Conservation (phyloP, 2,797 vertebrate species). For the Alosa sapidissima region DNA sequence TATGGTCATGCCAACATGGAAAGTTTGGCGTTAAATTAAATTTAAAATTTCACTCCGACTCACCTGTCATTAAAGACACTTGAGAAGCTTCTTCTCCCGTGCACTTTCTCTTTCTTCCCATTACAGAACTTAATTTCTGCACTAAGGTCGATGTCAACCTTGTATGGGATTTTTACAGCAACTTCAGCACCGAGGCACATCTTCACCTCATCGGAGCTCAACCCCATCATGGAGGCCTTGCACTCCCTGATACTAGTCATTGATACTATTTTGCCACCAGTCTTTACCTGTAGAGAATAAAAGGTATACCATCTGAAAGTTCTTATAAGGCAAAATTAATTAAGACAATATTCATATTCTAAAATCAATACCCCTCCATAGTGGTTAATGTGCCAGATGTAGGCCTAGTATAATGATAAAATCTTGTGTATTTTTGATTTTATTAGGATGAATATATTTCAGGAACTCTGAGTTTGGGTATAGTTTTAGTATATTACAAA, state of each 20-base stretch:
- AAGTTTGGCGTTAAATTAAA: not conserved
- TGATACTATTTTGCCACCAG: constrained; percentile 59
- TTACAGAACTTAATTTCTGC: constrained; percentile 45
- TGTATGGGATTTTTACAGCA: constrained; percentile 38
- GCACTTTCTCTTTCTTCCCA: constrained; percentile 51
- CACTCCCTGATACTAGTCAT: constrained; percentile 61
- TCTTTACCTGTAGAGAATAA: constrained; percentile 43
- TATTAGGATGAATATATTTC: too few species aligned
- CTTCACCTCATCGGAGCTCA: constrained; percentile 55
- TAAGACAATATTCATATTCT: too few species aligned
- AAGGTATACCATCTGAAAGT: too few species aligned
- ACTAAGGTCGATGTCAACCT: constrained; percentile 11
- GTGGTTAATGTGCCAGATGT: too few species aligned
- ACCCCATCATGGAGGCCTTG: constrained; percentile 47
- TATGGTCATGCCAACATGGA: not conserved
- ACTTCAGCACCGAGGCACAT: constrained; percentile 69
- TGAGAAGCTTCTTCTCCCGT: constrained; percentile 69
- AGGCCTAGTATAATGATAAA: too few species aligned
- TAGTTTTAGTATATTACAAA: too few species aligned
- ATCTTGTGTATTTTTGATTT: too few species aligned
- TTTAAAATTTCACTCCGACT: not conserved
- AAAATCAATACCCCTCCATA: too few species aligned
- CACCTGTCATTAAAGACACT: constrained; percentile 76
- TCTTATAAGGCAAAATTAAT: too few species aligned
- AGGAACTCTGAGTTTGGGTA: too few species aligned